A percentile compares a stretch with the other conserved stretches of the same genome.
Evolutionary conservation across 1,140 invertebrate species (phyloP).

Genomic region (Geopemphigus sp.): DNA sequence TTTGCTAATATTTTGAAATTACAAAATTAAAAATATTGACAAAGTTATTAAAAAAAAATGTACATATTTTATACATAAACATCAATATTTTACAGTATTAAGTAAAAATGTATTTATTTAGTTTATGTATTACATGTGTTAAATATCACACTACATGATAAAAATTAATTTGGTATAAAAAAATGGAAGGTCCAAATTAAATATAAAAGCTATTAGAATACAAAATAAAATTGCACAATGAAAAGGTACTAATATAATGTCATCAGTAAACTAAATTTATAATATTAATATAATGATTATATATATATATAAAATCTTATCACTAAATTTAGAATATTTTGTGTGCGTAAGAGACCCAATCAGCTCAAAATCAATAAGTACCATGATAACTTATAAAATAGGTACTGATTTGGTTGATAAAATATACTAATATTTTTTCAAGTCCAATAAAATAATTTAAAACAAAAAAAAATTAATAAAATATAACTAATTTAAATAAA

Average conservation of each 20-base stretch:
- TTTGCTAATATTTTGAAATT: too few species aligned
- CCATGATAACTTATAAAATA: slow-evolving; percentile 21
- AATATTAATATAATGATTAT: neutral
- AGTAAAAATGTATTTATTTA: slow-evolving; percentile 15
- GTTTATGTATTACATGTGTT: neutral
- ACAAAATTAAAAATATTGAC: too few species aligned
- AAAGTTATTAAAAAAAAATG: neutral
- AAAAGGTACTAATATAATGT: neutral
- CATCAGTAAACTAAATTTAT: slow-evolving; percentile 5
- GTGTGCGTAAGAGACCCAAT: slow-evolving; percentile 25
- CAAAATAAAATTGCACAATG: slow-evolving; percentile 32
- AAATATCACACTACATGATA: neutral
- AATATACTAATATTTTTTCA: slow-evolving; percentile 9
- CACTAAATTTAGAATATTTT: slow-evolving; percentile 28
- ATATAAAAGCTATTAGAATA: slow-evolving; percentile 1
- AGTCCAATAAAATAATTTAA: neutral
- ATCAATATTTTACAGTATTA: slow-evolving; percentile 1
- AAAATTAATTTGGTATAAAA: slow-evolving; percentile 37
- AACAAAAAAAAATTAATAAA: slow-evolving; percentile 27
- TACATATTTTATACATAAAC: neutral
- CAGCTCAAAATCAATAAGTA: slow-evolving; percentile 10
- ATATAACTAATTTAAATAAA: neutral
- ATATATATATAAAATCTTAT: slow-evolving; percentile 1
- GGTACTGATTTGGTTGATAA: slow-evolving; percentile 14
- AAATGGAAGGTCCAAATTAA: neutral